These are phyloP conservation scores for Melospiza melodia DNA, from an alignment of 2,113 vertebrate species.

Conservation along the genomic window DNA sequence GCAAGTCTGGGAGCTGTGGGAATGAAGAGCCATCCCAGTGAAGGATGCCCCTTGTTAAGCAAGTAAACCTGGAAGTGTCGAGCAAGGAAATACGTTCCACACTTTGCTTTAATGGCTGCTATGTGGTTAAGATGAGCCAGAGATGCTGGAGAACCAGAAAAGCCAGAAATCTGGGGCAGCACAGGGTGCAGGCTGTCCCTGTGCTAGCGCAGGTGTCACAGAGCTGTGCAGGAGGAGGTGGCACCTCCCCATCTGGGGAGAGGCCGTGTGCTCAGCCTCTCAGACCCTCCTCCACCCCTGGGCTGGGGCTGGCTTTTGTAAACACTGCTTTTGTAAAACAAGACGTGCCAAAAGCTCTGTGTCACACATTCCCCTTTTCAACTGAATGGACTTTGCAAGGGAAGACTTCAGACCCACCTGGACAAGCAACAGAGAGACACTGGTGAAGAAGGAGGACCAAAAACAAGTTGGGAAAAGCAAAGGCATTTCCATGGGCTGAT, in stretches of 20 bases:
- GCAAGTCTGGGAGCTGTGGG: background rate
- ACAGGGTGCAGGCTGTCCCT: background rate
- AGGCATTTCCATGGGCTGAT: background rate
- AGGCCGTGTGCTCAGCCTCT: fast-evolving
- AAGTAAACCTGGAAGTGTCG: background rate
- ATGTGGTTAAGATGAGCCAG: background rate
- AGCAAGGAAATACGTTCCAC: background rate
- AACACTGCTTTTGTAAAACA: background rate
- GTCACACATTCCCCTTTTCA: background rate
- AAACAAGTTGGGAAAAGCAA: background rate
- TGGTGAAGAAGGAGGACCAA: background rate
- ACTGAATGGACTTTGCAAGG: background rate
- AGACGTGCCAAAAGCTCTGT: background rate
- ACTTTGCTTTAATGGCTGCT: background rate
- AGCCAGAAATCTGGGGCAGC: background rate
- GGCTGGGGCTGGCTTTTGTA: background rate
- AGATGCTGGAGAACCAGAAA: background rate
- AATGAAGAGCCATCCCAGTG: fast-evolving
- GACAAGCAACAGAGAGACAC: background rate
- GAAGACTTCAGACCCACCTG: background rate
- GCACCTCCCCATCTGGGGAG: background rate
- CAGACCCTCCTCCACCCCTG: background rate
- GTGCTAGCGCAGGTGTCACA: background rate
- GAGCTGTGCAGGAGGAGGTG: background rate
- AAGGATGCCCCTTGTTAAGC: background rate